Conservation (phyloP, 1,140 invertebrate genomes). For the Battus philenor region DNA sequence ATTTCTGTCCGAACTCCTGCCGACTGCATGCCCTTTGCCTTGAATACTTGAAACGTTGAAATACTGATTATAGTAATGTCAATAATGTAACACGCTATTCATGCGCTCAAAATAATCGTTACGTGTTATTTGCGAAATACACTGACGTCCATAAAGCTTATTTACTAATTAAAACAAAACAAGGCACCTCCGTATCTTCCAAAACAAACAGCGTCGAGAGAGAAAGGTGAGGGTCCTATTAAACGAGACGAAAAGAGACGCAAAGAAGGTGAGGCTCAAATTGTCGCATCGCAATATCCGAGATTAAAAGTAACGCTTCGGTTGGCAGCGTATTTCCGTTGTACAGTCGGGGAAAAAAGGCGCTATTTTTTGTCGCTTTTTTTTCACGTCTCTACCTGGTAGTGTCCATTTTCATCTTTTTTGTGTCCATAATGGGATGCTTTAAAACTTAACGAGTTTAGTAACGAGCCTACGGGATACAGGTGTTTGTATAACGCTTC, state of each 20-base stretch:
- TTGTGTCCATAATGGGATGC: slow-evolving; percentile 19
- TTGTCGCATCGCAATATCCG: slow-evolving; percentile 59
- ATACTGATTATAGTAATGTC: too few species aligned
- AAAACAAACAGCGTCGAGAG: slow-evolving; percentile 13
- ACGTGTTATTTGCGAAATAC: slow-evolving; percentile 2
- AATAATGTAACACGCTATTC: too few species aligned
- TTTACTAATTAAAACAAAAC: slow-evolving; percentile 22
- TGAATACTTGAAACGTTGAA: too few species aligned
- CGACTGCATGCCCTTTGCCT: too few species aligned
- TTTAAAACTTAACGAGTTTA: slow-evolving; percentile 20
- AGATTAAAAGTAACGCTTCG: slow-evolving; percentile 66
- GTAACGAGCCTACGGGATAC: slow-evolving; percentile 14
- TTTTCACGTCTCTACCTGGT: slow-evolving; percentile 28
- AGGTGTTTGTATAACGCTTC: slow-evolving; percentile 12
- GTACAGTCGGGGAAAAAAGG: slow-evolving; percentile 40
- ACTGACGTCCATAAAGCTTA: slow-evolving; percentile 12
- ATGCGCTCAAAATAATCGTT: too few species aligned
- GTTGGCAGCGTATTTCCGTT: slow-evolving; percentile 47
- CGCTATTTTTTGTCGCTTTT: slow-evolving; percentile 30
- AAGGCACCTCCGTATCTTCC: slow-evolving; percentile 16
- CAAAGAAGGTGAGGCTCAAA: slow-evolving; percentile 34
- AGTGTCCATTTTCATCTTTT: slow-evolving; percentile 17
- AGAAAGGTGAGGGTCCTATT: slow-evolving; percentile 18
- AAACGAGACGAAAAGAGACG: slow-evolving; percentile 23
- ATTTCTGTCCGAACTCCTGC: too few species aligned